These are phyloP conservation scores for Caiman crocodilus DNA, from an alignment of 2,797 vertebrate genomes.

Conservation along the genomic window DNA sequence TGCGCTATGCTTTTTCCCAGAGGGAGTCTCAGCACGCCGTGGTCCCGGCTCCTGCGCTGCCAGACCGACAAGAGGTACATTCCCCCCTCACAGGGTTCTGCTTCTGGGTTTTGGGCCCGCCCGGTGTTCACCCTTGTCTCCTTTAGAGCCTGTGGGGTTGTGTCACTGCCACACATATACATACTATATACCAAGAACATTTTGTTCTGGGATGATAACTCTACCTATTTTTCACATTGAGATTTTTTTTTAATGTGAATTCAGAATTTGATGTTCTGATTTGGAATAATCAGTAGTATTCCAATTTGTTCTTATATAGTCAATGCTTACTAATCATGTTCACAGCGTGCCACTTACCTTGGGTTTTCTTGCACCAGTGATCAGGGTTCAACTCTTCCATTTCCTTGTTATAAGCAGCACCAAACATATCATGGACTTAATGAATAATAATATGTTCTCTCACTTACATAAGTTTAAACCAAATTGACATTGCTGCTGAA, in stretches of 20 bases:
- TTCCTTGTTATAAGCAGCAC: not conserved
- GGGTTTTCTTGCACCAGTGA: not conserved
- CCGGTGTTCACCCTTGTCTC: too few relatives aligned
- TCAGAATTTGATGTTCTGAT: not conserved
- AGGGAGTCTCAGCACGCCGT: too few relatives aligned
- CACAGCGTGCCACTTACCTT: not conserved
- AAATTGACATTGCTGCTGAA: not conserved
- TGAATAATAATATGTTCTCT: not conserved
- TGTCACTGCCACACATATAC: too few relatives aligned
- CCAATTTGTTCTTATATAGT: not conserved
- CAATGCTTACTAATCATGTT: not conserved
- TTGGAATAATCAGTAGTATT: not conserved
- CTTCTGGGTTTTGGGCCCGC: too few relatives aligned
- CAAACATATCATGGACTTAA: not conserved
- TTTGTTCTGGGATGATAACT: not conserved
- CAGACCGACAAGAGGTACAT: too few relatives aligned
- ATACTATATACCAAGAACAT: not conserved
- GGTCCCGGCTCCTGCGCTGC: too few relatives aligned
- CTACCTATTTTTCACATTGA: rapidly evolving
- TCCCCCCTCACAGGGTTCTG: too few relatives aligned
- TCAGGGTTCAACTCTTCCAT: not conserved
- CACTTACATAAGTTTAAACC: not conserved
- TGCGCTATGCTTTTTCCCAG: too few relatives aligned
- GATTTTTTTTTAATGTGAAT: not conserved
- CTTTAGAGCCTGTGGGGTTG: too few relatives aligned